Base-by-base conservation (phyloP, 2,113 vertebrate genomes). In the Phylloscopus trochiloides region DNA sequence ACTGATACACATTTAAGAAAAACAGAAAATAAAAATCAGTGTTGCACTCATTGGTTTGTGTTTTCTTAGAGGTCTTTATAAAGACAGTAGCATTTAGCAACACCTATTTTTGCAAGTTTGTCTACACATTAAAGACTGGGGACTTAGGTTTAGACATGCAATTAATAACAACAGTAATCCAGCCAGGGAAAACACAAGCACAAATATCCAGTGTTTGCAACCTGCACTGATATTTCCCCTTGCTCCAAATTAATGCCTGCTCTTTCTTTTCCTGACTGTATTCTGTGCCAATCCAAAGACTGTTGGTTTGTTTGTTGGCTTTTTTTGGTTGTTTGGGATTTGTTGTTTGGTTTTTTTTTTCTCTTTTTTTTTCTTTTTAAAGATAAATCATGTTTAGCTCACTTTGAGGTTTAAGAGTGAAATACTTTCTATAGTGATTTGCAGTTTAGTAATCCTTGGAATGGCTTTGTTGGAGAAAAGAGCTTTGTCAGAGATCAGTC, bases 401-500 rank as follows among this genome's bases (percentile, higher is more conserved):
- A 29, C 63, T 67, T 62, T 0, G 3, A 65, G 31, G 34, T 94
- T 82, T 90, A 51, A 38, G 45, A 0, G 0, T 77, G 45, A 86
- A 92, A 77, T 55, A 72, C 36, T 63, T 91, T 87, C 73, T 82
- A 8, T 31, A 54, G 84, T 26, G 70, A 91, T 72, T 92, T 92
- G 45, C 36, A 34, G 86, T 63, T 80, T 50, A 65, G 84, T 93
- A 94, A 92, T 91, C 91, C 73, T 82, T 87, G 81, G 57, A 75
- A 96, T 38, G 50, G 73, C 65, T 94, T 91, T 94, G 80, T 92
- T 61, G 20, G 55, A 81, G 52, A 65, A 71, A 92, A 81, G 83
- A 68, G 76, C 84, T 96, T 91, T 94, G 91, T 85, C 80, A 87
- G 73, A 95, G 73, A 87, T 92, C 76, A 78, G 57, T 45, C 73